Evolutionary conservation across 2,888 invertebrate species (phyloP).

Genomic region (Yponomeuta malinellus): DNA sequence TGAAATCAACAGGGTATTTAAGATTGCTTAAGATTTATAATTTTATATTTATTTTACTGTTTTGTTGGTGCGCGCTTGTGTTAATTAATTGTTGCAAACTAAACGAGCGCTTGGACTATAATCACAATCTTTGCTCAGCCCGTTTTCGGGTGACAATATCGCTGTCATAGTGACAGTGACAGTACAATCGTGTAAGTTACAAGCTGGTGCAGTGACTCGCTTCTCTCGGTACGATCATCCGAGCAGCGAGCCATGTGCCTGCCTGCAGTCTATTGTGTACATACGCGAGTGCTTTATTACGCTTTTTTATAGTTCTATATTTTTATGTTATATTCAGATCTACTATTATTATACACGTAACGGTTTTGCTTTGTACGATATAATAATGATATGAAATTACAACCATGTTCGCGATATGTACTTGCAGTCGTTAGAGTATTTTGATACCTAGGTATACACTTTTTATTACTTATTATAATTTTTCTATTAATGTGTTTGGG

Average conservation of each 20-base stretch:
- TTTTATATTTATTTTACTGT: slow-evolving; percentile 72
- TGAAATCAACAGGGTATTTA: slow-evolving; percentile 75
- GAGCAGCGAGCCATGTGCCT: not conserved
- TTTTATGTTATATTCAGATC: not conserved
- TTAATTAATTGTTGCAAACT: not conserved
- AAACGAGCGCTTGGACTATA: slow-evolving; percentile 26
- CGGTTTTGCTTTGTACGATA: not conserved
- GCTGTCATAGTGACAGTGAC: not conserved
- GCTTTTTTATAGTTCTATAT: slow-evolving; percentile 35
- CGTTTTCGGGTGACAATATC: not conserved
- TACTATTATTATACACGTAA: slow-evolving; percentile 3
- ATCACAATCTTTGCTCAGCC: not conserved
- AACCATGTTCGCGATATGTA: not conserved
- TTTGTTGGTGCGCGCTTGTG: slow-evolving; percentile 43
- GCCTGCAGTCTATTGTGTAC: not conserved
- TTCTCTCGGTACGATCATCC: not conserved
- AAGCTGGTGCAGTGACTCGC: not conserved
- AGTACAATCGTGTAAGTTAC: not conserved
- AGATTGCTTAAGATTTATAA: slow-evolving; percentile 72
- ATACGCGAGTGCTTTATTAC: slow-evolving; percentile 65
- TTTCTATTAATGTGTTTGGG: not conserved
- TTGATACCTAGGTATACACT: not conserved
- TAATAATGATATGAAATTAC: not conserved
- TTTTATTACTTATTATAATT: not conserved
- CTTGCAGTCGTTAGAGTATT: not conserved